A percentile compares a stretch with the other conserved stretches of the same genome.
Evolutionary conservation across 2,888 invertebrate genomes (phyloP).

Genomic region (Euphydryas editha): DNA sequence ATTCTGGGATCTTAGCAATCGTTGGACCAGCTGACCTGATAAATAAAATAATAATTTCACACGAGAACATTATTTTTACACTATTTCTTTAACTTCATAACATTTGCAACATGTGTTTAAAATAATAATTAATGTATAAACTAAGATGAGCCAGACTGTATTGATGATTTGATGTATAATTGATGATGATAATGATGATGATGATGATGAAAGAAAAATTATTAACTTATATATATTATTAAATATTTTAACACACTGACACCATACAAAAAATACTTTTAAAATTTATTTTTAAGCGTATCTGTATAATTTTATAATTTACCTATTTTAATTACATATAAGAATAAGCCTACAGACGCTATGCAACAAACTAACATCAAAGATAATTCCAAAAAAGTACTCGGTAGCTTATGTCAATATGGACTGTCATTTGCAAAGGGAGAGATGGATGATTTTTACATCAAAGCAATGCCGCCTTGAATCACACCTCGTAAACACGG

Average conservation of each 20-base stretch:
- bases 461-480: slow-evolving; percentile 69
- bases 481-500: slow-evolving; percentile 56
- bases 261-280: not conserved
- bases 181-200: too few species aligned
- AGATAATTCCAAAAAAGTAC: slow-evolving; percentile 46
- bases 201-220: too few species aligned
- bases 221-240: too few species aligned
- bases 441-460: slow-evolving; percentile 72
- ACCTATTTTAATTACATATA: slow-evolving; percentile 13
- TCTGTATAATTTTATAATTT: not conserved
- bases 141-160: too few species aligned
- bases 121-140: too few species aligned
- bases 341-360: slow-evolving; percentile 34
- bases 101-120: not conserved
- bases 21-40: slow-evolving; percentile 40
- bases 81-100: not conserved
- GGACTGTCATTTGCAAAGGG: slow-evolving; percentile 61
- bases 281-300: not conserved
- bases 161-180: too few species aligned
- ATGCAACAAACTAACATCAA: not conserved
- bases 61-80: not conserved
- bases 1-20: slow-evolving; percentile 69
- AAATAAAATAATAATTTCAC: slow-evolving; percentile 22
- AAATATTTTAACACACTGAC: too few species aligned
- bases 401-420: slow-evolving; percentile 68